phyloP scores from a whole-genome alignment of 2,888 invertebrate species.

The Tortricodes alternella region DNA sequence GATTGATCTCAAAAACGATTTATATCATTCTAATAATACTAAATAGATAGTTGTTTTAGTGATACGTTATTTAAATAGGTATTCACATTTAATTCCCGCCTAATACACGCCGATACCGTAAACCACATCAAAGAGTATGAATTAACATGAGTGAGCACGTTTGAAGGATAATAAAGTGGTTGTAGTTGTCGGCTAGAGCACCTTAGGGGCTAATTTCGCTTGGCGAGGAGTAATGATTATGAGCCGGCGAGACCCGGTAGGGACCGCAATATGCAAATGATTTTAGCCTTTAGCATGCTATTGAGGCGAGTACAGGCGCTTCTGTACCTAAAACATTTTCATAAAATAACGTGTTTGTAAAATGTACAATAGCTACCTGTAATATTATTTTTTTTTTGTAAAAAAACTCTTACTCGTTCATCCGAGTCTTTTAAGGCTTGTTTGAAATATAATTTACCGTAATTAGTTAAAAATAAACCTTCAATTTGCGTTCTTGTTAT shows the following conservation, averaged over 20 bases:
- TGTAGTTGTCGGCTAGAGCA: conserved; percentile 69
- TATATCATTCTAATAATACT: too few species aligned
- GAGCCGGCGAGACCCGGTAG: conserved; percentile 57
- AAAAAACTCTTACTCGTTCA: background rate
- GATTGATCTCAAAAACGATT: too few species aligned
- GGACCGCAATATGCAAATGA: conserved; percentile 78
- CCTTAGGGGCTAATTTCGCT: conserved; percentile 79
- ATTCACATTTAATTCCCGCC: conserved; percentile 19
- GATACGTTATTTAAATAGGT: conserved; percentile 21
- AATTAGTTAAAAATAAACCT: background rate
- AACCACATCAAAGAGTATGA: conserved; percentile 75
- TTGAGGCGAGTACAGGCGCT: conserved; percentile 42
- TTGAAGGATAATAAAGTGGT: conserved; percentile 76
- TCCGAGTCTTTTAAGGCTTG: background rate
- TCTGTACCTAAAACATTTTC: conserved; percentile 47
- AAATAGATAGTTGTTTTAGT: too few species aligned
- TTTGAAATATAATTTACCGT: conserved; percentile 9
- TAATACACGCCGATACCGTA: conserved; percentile 37
- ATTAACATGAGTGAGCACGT: conserved; percentile 76
- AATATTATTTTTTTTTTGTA: conserved; percentile 24
- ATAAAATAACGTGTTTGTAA: conserved; percentile 40
- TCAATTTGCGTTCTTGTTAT: background rate
- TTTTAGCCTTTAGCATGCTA: conserved; percentile 69
- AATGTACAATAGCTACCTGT: conserved; percentile 15
- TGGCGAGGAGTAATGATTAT: conserved; percentile 72